Base-by-base conservation (phyloP, 2,888 invertebrate species). In the Agonopterix arenella region DNA sequence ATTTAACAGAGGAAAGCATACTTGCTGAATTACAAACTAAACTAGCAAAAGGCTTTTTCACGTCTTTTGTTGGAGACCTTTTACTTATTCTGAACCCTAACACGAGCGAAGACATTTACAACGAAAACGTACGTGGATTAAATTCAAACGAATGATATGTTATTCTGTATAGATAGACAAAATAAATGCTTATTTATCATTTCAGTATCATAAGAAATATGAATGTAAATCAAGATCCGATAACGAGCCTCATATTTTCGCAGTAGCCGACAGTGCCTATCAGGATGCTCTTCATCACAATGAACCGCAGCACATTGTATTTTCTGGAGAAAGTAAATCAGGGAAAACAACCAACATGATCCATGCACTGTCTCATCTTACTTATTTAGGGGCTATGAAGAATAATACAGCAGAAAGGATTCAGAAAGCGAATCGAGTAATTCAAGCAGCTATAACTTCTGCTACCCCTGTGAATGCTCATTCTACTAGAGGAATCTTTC, bases 241-340 rank as follows among this genome's bases (percentile, higher is more conserved):
- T 72, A 96, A 97, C 73, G 93, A 94, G 40, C 97, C 98, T 0
- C 98, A 98, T 68, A 94, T 97, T 61, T 98, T 94, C 75, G 92
- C 96, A 2, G 93, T 97, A 16, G 97, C 96, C 8, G 97, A 97
- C 70, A 93, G 95, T 54, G 96, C 97, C 38, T 97, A 95, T 74
- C 97, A 97, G 86, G 95, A 97, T 70, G 96, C 96, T 82, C 81
- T 97, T 59, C 98, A 98, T 75, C 95, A 97, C 73, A 93, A 94
- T 60, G 93, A 94, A 61, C 93, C 94, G 2, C 97, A 98, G 77
- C 94, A 96, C 75, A 93, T 98, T 53, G 90, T 98, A 4, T 92
- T 98, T 59, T 93, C 96, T 43, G 98, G 98, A 1, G 98, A 98
- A 89, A 95, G 95, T 59, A 95, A 95, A 69, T 95, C 97, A 0